phyloP scores from a whole-genome alignment of 2,888 invertebrate genomes.

The Pheosia tremula region DNA sequence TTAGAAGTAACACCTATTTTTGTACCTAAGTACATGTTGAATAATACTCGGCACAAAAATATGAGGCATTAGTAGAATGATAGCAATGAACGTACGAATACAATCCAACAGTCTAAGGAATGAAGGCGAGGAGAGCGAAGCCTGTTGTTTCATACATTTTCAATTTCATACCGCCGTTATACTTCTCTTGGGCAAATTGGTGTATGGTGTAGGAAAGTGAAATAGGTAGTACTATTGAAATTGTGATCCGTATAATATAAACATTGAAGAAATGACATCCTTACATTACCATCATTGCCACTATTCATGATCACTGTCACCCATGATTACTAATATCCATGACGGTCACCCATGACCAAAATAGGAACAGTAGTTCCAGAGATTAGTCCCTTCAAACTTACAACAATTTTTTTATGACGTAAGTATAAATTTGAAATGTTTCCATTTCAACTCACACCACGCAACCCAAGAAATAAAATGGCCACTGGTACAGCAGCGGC shows the following conservation, averaged over 20 bases:
- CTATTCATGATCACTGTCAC: no score
- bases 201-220: constrained; percentile 16
- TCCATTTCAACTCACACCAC: constrained; percentile 8
- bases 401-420: no score
- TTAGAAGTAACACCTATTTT: no score
- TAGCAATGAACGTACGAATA: background rate
- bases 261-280: no score
- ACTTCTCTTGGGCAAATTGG: constrained; percentile 30
- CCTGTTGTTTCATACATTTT: constrained; percentile 56
- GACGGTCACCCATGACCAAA: no score
- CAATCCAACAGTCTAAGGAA: constrained; percentile 4
- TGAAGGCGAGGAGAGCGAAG: constrained; percentile 39
- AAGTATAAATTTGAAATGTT: background rate
- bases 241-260: background rate
- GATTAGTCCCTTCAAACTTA: no score
- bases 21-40: background rate
- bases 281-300: no score
- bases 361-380: no score
- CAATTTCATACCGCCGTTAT: constrained; percentile 48
- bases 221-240: background rate
- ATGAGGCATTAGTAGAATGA: background rate
- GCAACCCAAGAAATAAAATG: constrained; percentile 26
- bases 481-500: constrained; percentile 31
- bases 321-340: no score
- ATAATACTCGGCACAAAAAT: background rate